phyloP scores from a whole-genome alignment of 2,888 invertebrate genomes.

The Chironomus riparius region DNA sequence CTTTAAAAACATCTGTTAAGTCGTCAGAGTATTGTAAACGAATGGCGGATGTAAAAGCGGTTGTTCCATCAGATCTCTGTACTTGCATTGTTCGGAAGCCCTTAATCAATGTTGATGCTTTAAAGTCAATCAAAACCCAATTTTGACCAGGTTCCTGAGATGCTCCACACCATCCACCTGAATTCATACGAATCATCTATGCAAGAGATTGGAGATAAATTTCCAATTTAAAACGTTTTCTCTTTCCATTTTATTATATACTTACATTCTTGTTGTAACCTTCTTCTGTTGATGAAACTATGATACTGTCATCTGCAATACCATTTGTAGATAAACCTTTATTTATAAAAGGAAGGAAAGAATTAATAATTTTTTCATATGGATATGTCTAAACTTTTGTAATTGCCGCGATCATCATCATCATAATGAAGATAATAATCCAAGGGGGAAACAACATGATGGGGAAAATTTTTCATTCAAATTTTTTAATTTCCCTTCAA shows the following conservation, averaged over 20 bases:
- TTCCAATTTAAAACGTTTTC: neutral
- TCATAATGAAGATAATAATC: too few species aligned
- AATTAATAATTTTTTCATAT: too few species aligned
- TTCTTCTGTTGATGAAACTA: conserved; percentile 70
- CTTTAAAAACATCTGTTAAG: conserved; percentile 78
- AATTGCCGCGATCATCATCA: too few species aligned
- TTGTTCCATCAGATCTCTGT: conserved; percentile 66
- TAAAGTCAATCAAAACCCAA: conserved; percentile 79
- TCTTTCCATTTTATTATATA: conserved; percentile 28
- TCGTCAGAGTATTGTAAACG: conserved; percentile 79
- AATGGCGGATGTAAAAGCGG: conserved; percentile 84
- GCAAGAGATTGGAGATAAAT: neutral
- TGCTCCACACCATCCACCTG: conserved; percentile 84
- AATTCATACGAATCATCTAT: conserved; percentile 74
- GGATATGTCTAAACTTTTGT: too few species aligned
- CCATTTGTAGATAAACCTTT: conserved; percentile 56
- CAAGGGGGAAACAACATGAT: too few species aligned
- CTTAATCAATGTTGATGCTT: conserved; percentile 78
- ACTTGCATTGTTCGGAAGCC: conserved; percentile 89
- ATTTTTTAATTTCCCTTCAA: too few species aligned
- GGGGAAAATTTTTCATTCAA: too few species aligned
- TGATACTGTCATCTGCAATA: conserved; percentile 81
- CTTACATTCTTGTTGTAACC: conserved; percentile 74
- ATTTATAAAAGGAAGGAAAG: neutral
- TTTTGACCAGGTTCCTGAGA: conserved; percentile 77